A percentile compares a stretch with the other conserved stretches of the same genome.
These are phyloP conservation scores for Sinotaia quadrata DNA, from an alignment of 2,888 invertebrate genomes.

Conservation along the genomic window DNA sequence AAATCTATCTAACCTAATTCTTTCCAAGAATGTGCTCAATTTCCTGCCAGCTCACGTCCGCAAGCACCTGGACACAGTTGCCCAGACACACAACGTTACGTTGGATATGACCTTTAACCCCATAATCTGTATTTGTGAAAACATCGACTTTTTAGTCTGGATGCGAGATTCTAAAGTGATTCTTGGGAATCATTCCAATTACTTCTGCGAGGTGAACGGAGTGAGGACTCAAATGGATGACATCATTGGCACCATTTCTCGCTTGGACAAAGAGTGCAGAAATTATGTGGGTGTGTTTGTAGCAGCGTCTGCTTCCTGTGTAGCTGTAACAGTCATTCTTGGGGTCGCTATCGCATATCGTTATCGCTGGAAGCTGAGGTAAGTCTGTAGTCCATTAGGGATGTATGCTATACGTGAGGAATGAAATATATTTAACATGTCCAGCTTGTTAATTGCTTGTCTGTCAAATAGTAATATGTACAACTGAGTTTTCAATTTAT, in stretches of 20 bases:
- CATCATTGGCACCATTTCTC: not conserved
- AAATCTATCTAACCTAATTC: conserved; percentile 18
- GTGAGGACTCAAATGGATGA: not conserved
- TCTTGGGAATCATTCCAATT: conserved; percentile 17
- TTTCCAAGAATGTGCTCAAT: conserved; percentile 26
- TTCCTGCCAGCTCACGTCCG: conserved; percentile 7
- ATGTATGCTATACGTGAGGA: conserved; percentile 18
- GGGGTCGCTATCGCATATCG: conserved; percentile 26
- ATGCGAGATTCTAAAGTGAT: conserved; percentile 17
- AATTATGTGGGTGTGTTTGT: conserved; percentile 26
- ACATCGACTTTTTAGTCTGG: conserved; percentile 34
- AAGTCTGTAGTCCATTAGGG: not conserved
- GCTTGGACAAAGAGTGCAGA: conserved; percentile 20
- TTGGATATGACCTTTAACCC: conserved; percentile 32
- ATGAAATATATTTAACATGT: too few relatives aligned
- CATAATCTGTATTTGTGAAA: conserved; percentile 32
- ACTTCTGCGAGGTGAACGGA: conserved; percentile 28
- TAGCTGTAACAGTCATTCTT: conserved; percentile 10
- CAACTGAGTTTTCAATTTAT: too few relatives aligned
- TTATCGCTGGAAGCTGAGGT: conserved; percentile 34
- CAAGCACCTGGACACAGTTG: conserved; percentile 18
- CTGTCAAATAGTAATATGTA: too few relatives aligned
- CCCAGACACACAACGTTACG: conserved; percentile 1
- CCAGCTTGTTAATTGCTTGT: too few relatives aligned
- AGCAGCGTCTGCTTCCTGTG: conserved; percentile 9